A percentile compares a stretch with the other conserved stretches of the same genome.
These are phyloP conservation scores for Drosophila serrata DNA, from an alignment of 1,140 invertebrate genomes.

Conservation along the genomic window DNA sequence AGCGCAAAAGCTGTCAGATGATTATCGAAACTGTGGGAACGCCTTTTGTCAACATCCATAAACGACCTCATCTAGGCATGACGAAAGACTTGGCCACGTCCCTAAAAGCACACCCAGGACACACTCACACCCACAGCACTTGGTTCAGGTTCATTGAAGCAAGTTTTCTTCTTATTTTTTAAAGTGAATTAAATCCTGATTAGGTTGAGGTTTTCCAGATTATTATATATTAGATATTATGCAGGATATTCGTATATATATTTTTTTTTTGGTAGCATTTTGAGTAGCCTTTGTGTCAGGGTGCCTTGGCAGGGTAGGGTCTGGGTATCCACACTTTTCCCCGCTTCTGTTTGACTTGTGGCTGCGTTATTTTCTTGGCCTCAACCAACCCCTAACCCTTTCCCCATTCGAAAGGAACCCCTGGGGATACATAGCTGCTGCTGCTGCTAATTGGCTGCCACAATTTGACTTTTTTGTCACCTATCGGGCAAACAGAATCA, in stretches of 20 bases:
- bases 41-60: constrained; percentile 83
- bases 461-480: constrained; percentile 82
- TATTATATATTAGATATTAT: not conserved
- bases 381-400: not conserved
- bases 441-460: constrained; percentile 78
- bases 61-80: constrained; percentile 67
- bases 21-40: constrained; percentile 71
- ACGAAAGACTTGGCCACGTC: constrained; percentile 60
- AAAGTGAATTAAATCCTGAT: not conserved
- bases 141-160: not conserved
- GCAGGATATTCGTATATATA: too few relatives aligned
- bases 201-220: not conserved
- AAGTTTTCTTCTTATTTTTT: not conserved
- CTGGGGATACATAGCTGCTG: constrained; percentile 27
- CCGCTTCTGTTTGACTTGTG: constrained; percentile 68
- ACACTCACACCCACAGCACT: not conserved
- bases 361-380: constrained; percentile 69
- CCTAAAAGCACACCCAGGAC: constrained; percentile 14
- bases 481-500: constrained; percentile 82
- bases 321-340: constrained; percentile 49
- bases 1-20: constrained; percentile 81
- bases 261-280: not conserved
- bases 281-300: constrained; percentile 4
- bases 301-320: not conserved
- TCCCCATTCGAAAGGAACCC: not conserved